A percentile compares a stretch with the other conserved stretches of the same genome.
Evolutionary conservation across 2,113 vertebrate genomes (phyloP).

Genomic region (Dasyornis broadbenti): DNA sequence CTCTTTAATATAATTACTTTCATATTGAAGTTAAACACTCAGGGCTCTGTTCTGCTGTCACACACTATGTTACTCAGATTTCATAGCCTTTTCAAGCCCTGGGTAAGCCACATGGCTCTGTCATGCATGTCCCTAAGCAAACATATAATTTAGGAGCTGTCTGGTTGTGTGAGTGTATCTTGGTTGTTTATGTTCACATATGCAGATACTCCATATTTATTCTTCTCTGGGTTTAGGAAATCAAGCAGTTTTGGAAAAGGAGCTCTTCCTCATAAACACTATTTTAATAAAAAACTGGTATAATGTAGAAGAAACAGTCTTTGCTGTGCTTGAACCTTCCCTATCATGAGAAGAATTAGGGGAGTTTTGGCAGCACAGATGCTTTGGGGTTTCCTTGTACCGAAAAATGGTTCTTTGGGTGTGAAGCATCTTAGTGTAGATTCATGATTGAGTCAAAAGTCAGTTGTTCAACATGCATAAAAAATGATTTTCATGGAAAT

Average conservation of each 20-base stretch:
- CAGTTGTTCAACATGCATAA: not conserved
- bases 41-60: not conserved
- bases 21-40: conserved; percentile 31
- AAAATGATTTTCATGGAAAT: not conserved
- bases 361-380: not conserved
- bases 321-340: not conserved
- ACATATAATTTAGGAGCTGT: not conserved
- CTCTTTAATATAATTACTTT: conserved; percentile 37
- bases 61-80: not conserved
- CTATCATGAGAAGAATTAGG: not conserved
- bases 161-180: not conserved
- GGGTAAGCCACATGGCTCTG: not conserved
- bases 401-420: not conserved
- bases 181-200: not conserved
- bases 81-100: not conserved
- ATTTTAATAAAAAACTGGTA: not conserved
- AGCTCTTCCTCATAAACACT: not conserved
- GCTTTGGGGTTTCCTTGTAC: fast-evolving
- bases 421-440: not conserved
- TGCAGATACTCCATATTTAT: fast-evolving
- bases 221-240: not conserved
- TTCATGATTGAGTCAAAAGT: not conserved
- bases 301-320: not conserved
- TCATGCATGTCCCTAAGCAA: not conserved
- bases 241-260: not conserved